Evolutionary conservation across 1,140 invertebrate species (phyloP).

Genomic region (Eurosta solidaginis): DNA sequence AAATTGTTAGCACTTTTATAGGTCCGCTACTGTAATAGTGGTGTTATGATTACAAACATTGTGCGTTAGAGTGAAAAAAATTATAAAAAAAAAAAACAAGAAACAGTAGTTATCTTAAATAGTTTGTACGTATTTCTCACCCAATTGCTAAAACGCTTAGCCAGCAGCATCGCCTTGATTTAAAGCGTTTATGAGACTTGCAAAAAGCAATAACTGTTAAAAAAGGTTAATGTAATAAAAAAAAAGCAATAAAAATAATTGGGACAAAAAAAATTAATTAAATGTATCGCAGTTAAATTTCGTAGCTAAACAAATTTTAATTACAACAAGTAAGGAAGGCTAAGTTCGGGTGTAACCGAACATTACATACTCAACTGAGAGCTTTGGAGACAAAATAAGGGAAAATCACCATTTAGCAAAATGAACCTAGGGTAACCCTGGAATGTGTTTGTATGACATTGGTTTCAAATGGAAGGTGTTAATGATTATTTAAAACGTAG

Average conservation of each 20-base stretch:
- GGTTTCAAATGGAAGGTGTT: too few relatives aligned
- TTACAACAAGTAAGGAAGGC: too few relatives aligned
- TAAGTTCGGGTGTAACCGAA: too few relatives aligned
- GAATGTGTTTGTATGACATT: too few relatives aligned
- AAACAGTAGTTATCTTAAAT: background rate
- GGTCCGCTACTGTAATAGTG: background rate
- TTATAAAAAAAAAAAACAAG: background rate
- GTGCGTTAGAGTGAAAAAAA: background rate
- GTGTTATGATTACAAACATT: background rate
- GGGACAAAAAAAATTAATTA: background rate
- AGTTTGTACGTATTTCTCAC: too few relatives aligned
- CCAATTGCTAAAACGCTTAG: background rate
- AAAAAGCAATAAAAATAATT: background rate
- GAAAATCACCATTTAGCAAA: too few relatives aligned
- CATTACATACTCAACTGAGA: too few relatives aligned
- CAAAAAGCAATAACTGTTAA: background rate
- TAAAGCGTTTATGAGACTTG: background rate
- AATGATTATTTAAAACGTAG: too few relatives aligned
- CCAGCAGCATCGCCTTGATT: conserved; percentile 4
- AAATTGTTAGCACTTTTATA: background rate
- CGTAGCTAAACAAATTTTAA: too few relatives aligned
- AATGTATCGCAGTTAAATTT: too few relatives aligned
- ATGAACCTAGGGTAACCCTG: too few relatives aligned
- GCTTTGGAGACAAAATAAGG: too few relatives aligned
- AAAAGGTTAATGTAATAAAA: background rate